Evolutionary conservation across 2,797 vertebrate species (phyloP).

Genomic region (Peromyscus attwateri): DNA sequence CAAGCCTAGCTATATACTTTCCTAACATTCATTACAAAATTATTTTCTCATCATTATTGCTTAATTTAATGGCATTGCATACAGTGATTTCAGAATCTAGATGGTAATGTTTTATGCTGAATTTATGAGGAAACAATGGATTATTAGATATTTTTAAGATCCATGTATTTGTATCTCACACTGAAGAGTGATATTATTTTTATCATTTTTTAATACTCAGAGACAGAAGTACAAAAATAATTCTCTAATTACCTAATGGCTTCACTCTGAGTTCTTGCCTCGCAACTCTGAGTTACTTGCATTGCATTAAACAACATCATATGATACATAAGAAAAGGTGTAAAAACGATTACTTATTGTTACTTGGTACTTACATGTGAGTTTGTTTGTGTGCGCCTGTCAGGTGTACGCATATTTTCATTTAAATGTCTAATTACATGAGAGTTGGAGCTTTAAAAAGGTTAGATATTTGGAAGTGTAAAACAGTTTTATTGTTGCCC

Average conservation of each 20-base stretch:
- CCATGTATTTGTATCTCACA: background rate
- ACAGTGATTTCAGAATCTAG: constrained; percentile 21
- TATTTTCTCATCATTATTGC: constrained; percentile 23
- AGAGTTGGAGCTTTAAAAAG: constrained; percentile 43
- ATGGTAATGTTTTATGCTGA: constrained; percentile 3
- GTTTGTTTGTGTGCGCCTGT: background rate
- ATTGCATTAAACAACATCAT: constrained; percentile 8
- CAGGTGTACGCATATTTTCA: background rate
- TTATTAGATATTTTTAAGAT: constrained; percentile 10
- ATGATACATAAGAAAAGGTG: background rate
- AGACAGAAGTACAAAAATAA: constrained; percentile 34
- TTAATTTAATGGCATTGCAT: constrained; percentile 31
- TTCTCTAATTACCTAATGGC: background rate
- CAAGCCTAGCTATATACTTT: background rate
- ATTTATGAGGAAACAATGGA: background rate
- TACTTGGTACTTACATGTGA: constrained; percentile 34
- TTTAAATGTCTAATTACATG: constrained; percentile 24
- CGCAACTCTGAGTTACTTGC: background rate
- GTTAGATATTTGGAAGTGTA: constrained; percentile 1
- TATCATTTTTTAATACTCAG: constrained; percentile 35
- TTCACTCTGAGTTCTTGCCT: background rate
- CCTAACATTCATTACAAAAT: constrained; percentile 19
- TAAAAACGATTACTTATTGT: constrained; percentile 44
- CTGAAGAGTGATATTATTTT: background rate
- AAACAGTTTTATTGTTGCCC: background rate